These are phyloP conservation scores for Papilio xuthus DNA, from an alignment of 1,140 invertebrate genomes.

Conservation along the genomic window DNA sequence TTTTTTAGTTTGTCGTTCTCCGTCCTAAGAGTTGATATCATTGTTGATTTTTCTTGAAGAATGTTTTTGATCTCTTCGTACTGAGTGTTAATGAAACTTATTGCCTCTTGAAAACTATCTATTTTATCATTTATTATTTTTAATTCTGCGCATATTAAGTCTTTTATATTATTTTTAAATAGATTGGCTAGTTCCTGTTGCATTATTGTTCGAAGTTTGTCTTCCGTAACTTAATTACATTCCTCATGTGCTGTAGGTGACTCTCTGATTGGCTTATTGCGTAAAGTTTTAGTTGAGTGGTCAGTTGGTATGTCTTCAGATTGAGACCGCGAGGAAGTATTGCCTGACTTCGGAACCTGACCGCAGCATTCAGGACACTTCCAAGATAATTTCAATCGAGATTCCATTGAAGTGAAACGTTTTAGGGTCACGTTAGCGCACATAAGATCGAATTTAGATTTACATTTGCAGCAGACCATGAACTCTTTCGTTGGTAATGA, in stretches of 20 bases:
- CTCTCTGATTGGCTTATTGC: not conserved
- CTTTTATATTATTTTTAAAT: slow-evolving; percentile 18
- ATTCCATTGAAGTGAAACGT: not conserved
- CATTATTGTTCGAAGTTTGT: not conserved
- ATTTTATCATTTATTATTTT: not conserved
- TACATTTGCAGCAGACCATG: not conserved
- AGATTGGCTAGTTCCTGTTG: too few species aligned
- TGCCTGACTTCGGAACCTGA: not conserved
- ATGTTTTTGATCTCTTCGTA: not conserved
- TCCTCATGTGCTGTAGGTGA: not conserved
- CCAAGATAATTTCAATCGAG: not conserved
- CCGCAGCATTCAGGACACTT: not conserved
- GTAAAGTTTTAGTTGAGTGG: not conserved
- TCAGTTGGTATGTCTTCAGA: not conserved
- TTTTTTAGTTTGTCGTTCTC: slow-evolving; percentile 21
- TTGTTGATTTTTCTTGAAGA: not conserved
- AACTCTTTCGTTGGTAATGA: not conserved
- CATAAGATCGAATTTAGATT: not conserved
- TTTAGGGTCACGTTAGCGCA: not conserved
- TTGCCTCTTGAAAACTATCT: not conserved
- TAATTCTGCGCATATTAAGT: not conserved
- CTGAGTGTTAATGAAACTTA: not conserved
- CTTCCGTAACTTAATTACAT: not conserved
- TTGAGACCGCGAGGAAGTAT: not conserved
- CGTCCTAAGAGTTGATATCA: not conserved